phyloP scores from a whole-genome alignment of 2,888 invertebrate species.

The Oscheius sp. region DNA sequence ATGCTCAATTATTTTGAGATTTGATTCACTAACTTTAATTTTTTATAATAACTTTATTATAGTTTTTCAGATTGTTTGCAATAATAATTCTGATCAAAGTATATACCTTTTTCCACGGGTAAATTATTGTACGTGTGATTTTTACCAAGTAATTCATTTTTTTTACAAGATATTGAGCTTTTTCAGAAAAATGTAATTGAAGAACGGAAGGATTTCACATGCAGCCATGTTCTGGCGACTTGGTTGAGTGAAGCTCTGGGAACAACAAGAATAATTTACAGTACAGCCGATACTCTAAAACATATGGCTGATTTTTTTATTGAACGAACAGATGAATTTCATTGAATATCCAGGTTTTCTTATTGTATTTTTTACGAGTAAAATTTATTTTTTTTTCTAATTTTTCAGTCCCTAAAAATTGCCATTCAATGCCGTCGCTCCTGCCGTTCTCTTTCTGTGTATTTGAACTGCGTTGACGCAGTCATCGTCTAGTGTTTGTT shows the following conservation, averaged over 20 bases:
- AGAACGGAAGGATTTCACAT: slow-evolving; percentile 22
- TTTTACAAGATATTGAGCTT: background rate
- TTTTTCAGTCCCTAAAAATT: background rate
- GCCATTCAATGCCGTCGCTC: background rate
- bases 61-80: background rate
- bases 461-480: slow-evolving; percentile 30
- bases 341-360: background rate
- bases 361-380: background rate
- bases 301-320: background rate
- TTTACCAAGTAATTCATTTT: slow-evolving; percentile 3
- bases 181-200: slow-evolving; percentile 26
- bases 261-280: background rate
- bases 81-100: slow-evolving; percentile 4
- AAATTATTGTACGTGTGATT: slow-evolving; percentile 30
- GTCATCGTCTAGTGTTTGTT: slow-evolving; percentile 25
- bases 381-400: background rate
- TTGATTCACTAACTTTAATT: background rate
- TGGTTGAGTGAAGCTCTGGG: slow-evolving; percentile 32
- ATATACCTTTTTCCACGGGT: slow-evolving; percentile 16
- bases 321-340: slow-evolving; percentile 5
- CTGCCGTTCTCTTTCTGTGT: slow-evolving; percentile 25
- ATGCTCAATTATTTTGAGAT: no score
- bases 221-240: slow-evolving; percentile 30
- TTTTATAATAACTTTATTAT: background rate
- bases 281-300: slow-evolving; percentile 2